These are phyloP conservation scores for Cichlasoma orientale DNA, from an alignment of 2,797 vertebrate genomes.

Conservation along the genomic window DNA sequence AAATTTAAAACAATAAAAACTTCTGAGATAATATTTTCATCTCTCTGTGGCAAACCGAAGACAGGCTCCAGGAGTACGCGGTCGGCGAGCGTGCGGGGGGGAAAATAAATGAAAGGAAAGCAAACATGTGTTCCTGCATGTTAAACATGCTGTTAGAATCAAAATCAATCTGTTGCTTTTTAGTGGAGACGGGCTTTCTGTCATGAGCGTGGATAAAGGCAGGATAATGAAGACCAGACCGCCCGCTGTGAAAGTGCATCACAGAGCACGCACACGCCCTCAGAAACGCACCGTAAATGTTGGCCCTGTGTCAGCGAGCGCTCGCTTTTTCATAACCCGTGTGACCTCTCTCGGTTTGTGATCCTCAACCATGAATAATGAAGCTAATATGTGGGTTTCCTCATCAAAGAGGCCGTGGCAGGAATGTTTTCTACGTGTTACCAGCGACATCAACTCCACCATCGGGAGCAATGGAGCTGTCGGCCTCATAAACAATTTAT, in stretches of 20 bases:
- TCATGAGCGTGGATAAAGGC: slow-evolving; percentile 49
- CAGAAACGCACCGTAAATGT: slow-evolving; percentile 11
- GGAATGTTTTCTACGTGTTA: slow-evolving; percentile 42
- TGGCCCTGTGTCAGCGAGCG: slow-evolving; percentile 4
- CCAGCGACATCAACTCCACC: slow-evolving; percentile 13
- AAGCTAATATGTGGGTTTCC: neutral
- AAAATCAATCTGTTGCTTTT: slow-evolving; percentile 50
- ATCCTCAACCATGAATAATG: slow-evolving; percentile 16
- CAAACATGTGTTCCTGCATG: slow-evolving; percentile 67
- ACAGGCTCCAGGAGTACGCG: slow-evolving; percentile 17
- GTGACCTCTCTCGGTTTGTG: slow-evolving; percentile 16
- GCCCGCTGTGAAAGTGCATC: slow-evolving; percentile 42
- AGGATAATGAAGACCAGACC: slow-evolving; percentile 69
- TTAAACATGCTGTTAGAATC: slow-evolving; percentile 63
- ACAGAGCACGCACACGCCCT: slow-evolving; percentile 1
- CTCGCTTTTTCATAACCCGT: slow-evolving; percentile 25
- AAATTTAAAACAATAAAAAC: slow-evolving; percentile 38
- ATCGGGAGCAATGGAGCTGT: slow-evolving; percentile 22
- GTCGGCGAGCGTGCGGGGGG: slow-evolving; percentile 1
- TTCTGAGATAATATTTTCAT: slow-evolving; percentile 48
- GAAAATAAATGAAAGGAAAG: too few relatives aligned
- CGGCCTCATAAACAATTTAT: slow-evolving; percentile 19
- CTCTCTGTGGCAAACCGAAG: slow-evolving; percentile 9
- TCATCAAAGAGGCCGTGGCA: neutral
- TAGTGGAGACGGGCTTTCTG: slow-evolving; percentile 45